Percentiles rank a stretch among this genome's conserved stretches.
phyloP scores from a whole-genome alignment of 2,797 vertebrate genomes.

The Phyllotis vaccarum region DNA sequence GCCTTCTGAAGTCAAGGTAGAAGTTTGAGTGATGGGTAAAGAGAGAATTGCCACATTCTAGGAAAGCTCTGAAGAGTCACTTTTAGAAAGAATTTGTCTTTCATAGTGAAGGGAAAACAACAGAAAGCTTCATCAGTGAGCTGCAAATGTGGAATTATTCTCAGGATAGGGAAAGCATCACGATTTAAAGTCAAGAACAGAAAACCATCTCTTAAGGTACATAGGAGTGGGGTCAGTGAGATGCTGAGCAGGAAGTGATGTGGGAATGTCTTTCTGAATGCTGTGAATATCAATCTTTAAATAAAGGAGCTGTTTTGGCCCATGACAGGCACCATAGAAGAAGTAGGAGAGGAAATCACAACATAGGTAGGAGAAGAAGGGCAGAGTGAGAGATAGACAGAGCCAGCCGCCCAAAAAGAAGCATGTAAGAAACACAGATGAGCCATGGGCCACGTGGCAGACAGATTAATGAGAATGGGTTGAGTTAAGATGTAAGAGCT shows the following conservation, averaged over 20 bases:
- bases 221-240: neutral
- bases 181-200: slow-evolving; percentile 18
- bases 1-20: neutral
- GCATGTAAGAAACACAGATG: too few species aligned
- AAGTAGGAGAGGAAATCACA: too few species aligned
- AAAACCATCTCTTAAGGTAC: neutral
- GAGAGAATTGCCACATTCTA: slow-evolving; percentile 1
- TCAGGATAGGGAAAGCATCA: slow-evolving; percentile 20
- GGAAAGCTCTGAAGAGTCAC: neutral
- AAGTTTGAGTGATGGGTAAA: neutral
- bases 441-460: too few species aligned
- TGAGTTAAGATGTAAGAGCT: too few species aligned
- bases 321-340: too few species aligned
- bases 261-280: too few species aligned
- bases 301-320: too few species aligned
- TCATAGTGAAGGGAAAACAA: neutral
- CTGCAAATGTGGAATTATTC: slow-evolving; percentile 18
- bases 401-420: too few species aligned
- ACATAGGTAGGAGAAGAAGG: too few species aligned
- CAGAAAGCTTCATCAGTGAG: neutral
- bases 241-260: neutral
- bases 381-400: too few species aligned
- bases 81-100: slow-evolving; percentile 19
- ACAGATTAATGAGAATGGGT: too few species aligned
- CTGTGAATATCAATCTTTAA: too few species aligned